Evolutionary conservation across 2,888 invertebrate genomes (phyloP), one percentile per base, ranked within the genome.

Genomic region (Chorisops tibialis): DNA sequence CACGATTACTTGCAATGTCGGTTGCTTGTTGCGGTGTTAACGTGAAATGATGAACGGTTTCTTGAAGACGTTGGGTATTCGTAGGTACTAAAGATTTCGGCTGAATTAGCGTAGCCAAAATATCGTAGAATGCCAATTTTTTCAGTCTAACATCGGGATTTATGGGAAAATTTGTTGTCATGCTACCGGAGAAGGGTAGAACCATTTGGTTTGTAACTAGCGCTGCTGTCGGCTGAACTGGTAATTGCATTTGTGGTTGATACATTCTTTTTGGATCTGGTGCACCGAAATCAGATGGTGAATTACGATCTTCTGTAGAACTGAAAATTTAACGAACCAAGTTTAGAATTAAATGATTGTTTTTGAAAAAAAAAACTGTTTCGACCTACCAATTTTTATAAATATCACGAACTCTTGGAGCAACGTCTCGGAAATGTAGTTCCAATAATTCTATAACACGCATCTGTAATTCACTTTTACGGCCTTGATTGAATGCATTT

Each of bases 111-210:
- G 94, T 93, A 1, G 87, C 89, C 62, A 93, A 75, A 65, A 92
- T 84, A 77, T 96, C 96, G 77, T 91, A 97, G 79, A 97, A 97
- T 2, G 97, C 96, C 56, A 97, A 80, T 71, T 87, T 87, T 74
- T 93, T 94, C 69, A 96, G 86, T 72, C 87, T 87, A n/a, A 97
- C 94, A 77, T 96, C 95, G 0, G 96, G 95, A 76, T 94, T 92
- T 58, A 95, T 87, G 5, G 95, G 95, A 76, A 87, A 88, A 38
- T 80, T 81, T 65, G 82, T 81, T 67, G 81, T 75, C 45, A 78
- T 73, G 59, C 73, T 75, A 63, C 70, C 70, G 68, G 75, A 72
- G 67, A 76, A 75, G 14, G 74, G 75, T 50, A 72, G 72, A 71
- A 75, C 75, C 79, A 83, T 78, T 77, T 79, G 72, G 24, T 68